Evolutionary conservation across 2,888 invertebrate genomes (phyloP).

Genomic region (Leucania comma): DNA sequence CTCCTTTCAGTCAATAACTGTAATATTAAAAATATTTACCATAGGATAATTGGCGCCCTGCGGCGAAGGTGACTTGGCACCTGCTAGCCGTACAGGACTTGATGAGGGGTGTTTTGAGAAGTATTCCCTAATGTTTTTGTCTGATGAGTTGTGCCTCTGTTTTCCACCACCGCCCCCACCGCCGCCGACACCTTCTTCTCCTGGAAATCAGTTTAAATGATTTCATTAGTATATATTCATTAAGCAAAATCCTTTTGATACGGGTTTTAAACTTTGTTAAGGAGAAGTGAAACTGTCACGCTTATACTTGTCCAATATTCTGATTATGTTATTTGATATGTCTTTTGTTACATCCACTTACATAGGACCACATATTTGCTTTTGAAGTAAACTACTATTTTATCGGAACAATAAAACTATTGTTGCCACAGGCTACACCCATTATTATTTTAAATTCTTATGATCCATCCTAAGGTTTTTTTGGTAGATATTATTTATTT

Average conservation of each 20-base stretch:
- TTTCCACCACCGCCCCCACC: slow-evolving; percentile 90
- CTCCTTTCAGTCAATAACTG: background rate
- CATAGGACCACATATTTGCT: background rate
- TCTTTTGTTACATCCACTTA: background rate
- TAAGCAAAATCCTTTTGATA: background rate
- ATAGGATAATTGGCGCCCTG: slow-evolving; percentile 95
- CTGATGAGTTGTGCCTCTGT: slow-evolving; percentile 88
- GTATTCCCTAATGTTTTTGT: slow-evolving; percentile 98
- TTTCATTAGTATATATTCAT: slow-evolving; percentile 14
- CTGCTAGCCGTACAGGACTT: slow-evolving; percentile 95
- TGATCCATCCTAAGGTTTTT: too few relatives aligned
- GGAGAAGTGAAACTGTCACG: background rate
- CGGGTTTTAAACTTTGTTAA: background rate
- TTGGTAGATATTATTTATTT: too few relatives aligned
- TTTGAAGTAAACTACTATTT: background rate
- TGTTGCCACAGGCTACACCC: too few relatives aligned
- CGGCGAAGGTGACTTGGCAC: slow-evolving; percentile 95
- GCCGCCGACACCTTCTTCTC: slow-evolving; percentile 90
- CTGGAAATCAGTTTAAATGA: slow-evolving; percentile 73
- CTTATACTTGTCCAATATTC: background rate
- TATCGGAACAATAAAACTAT: slow-evolving; percentile 2
- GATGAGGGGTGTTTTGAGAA: slow-evolving; percentile 95
- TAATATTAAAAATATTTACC: slow-evolving; percentile 86
- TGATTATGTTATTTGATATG: background rate
- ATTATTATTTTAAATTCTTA: too few relatives aligned